phyloP scores from a whole-genome alignment of 2,113 vertebrate species.

The Probosciger aterrimus region DNA sequence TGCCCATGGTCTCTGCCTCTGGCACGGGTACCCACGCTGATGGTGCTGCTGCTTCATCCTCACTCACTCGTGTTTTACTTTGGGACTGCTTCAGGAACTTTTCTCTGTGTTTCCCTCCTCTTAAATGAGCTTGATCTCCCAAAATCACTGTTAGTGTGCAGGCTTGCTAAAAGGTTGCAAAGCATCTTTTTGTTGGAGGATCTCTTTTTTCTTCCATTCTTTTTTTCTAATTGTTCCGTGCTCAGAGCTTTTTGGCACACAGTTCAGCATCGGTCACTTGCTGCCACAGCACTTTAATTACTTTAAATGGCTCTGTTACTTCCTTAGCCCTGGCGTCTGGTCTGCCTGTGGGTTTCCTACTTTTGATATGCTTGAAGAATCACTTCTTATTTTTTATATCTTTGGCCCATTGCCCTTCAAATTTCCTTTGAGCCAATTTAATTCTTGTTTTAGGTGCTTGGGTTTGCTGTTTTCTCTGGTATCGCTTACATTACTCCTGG shows the following conservation, averaged over 20 bases:
- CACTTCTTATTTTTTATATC: background rate
- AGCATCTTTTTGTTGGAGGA: background rate
- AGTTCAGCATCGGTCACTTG: background rate
- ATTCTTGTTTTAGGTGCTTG: background rate
- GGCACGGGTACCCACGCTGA: fast-evolving
- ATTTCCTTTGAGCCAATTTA: background rate
- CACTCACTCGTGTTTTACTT: fast-evolving
- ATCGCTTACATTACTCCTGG: background rate
- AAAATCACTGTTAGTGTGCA: background rate
- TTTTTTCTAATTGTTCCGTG: fast-evolving
- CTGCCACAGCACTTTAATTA: background rate
- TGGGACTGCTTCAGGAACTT: background rate
- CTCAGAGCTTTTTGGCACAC: background rate
- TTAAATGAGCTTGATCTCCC: background rate
- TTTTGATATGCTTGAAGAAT: background rate
- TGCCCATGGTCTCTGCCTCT: fast-evolving
- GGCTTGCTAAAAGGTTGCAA: background rate
- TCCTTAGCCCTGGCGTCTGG: background rate
- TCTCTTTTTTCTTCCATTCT: background rate
- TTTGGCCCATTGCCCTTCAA: background rate
- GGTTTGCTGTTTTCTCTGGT: background rate
- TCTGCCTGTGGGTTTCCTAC: background rate
- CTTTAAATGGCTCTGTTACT: background rate
- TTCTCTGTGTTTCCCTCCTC: fast-evolving
- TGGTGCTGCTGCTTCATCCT: background rate